phyloP scores from a whole-genome alignment of 2,113 vertebrate genomes.

The Leptosomus discolor region DNA sequence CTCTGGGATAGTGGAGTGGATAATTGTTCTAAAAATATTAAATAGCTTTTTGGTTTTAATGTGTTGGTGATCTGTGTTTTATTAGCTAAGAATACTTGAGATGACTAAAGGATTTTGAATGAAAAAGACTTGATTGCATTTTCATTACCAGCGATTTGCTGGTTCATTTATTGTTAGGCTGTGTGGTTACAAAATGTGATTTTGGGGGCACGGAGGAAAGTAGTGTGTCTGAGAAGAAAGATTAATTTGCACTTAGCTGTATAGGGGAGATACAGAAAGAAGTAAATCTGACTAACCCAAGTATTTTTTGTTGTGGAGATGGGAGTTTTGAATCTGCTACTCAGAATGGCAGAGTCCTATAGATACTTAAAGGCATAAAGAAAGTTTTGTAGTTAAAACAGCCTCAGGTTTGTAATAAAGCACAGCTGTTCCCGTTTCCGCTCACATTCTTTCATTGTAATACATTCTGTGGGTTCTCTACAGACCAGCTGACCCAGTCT shows the following conservation, averaged over 20 bases:
- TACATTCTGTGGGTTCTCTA: conserved; percentile 4
- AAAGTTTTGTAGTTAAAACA: conserved; percentile 20
- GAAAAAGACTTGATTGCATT: not conserved
- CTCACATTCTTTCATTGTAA: not conserved
- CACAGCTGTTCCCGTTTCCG: conserved; percentile 30
- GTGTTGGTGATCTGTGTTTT: not conserved
- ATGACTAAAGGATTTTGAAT: not conserved
- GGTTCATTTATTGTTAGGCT: not conserved
- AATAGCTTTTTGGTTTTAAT: not conserved
- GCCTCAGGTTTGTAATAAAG: conserved; percentile 7
- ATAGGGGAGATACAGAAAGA: not conserved
- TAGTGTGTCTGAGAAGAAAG: not conserved
- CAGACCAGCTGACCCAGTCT: conserved; percentile 47
- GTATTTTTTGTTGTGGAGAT: not conserved
- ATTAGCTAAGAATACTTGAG: not conserved
- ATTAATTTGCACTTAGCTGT: not conserved
- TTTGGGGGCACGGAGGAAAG: not conserved
- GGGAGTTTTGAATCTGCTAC: not conserved
- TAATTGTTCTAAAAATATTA: not conserved
- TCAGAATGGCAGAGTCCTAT: not conserved
- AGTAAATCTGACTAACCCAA: not conserved
- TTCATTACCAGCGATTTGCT: not conserved
- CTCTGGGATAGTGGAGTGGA: not conserved
- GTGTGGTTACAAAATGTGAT: not conserved
- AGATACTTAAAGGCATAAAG: conserved; percentile 21